Evolutionary conservation across 2,888 invertebrate species (phyloP), one percentile per base, ranked within the genome.

Genomic region (Pachycephus smyrnensis): DNA sequence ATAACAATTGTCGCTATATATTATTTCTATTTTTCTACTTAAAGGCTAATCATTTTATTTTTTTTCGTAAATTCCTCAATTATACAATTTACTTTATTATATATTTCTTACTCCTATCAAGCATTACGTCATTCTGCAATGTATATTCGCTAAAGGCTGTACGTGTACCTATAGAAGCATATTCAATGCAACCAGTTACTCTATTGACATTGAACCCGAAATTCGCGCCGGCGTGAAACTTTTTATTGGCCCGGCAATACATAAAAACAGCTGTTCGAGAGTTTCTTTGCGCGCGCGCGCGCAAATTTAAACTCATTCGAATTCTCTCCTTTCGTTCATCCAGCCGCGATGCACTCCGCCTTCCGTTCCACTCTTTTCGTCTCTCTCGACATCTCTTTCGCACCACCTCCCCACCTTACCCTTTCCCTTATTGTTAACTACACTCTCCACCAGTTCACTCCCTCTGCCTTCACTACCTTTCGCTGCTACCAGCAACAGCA

Each of bases 261-360:
- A 32, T 55, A 55, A 77, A 77, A 79, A 77, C 79, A 79, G 75
- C 79, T 79, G 77, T 77, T 75, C 40, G 71, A 31, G 71, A 15
- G 31, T 73, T 30, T 32, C 32, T 11, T 71, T 71, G 31, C 31
- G 71, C 71, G 71, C 69, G 30, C 35, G 23, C 36, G 83, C 87
- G 87, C 84, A 87, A 85, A 87, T 85, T 81, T 83, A 76, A 71
- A 32, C 33, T 71, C 71, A 79, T 80, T 81, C 82, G 80, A 84
- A 86, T 80, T 80, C 73, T 77, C 80, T 81, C 80, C 82, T 85
- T 85, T 82, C 37, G 69, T 37, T 55, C 36, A 23, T 32, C n/a
- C 35, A 32, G 30, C 55, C 31, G 2, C 73, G 68, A 77, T 55
- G 23, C 55, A 55, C 55, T 55, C 40, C 76, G 69, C 73, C 77